Evolutionary conservation across 2,888 invertebrate species (phyloP), one percentile per base, ranked within the genome.

Genomic region (Cistogaster globosa): DNA sequence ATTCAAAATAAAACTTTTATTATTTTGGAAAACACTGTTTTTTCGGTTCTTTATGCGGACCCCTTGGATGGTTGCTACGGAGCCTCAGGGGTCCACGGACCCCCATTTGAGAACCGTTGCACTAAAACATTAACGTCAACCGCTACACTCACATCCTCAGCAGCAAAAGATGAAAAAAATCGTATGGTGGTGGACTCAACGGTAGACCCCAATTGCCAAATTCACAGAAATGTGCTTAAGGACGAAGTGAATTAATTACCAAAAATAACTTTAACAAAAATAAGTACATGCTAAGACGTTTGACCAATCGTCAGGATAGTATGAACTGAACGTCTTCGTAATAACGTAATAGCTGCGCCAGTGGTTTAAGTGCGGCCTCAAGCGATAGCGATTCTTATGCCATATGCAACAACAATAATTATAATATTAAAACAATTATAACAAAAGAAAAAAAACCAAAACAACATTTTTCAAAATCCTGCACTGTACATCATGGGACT

Each of bases 201-300:
- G 67, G 48, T 63, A 76, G 71, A 74, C 69, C 53, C 18, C 77
- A 63, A 69, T 71, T 80, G 84, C 89, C 93, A 86, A 92, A 92
- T 87, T 92, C 92, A 85, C 92, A 92, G 86, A 92, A 93, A 89
- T 93, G 93, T 88, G 91, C 90, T 77, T 88, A 93, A 83, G 90
- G 92, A 86, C 92, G 93, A 88, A 92, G 93, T 89, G 93, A 93
- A 89, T 91, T 92, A 88, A 92, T 93, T 87, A 93, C 93, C 88
- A 93, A 92, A 90, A 92, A 91, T 89, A 93, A 93, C 90, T 90
- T 92, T 88, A 89, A 92, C 78, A 92, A 91, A 89, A 92, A 91
- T 88, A 92, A 92, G 87, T 92, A 92, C 88, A 91, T 92, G 88
- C 87, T 93, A 78, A 89, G 92, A 86, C 91, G 92, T 69, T 87